Conservation (phyloP, 2,797 vertebrate genomes). For the Malurus splendens region DNA sequence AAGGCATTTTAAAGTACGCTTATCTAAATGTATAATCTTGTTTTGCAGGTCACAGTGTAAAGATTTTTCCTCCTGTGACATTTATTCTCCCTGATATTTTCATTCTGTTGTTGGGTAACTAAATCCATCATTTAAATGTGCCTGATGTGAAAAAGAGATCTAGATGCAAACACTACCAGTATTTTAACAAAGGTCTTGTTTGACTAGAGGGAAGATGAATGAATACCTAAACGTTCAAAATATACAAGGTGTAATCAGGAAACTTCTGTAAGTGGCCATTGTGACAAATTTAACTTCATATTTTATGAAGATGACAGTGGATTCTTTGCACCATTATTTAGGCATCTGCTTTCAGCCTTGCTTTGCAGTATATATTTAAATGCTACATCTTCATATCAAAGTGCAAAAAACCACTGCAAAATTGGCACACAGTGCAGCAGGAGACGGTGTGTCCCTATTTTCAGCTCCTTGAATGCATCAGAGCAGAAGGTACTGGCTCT, state of each 20-base stretch:
- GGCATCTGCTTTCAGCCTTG: background rate
- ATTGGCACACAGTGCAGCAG: background rate
- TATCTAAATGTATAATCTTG: background rate
- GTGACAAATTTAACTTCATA: background rate
- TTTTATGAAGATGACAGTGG: background rate
- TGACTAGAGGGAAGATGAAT: background rate
- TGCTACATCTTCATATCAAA: background rate
- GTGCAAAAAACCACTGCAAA: background rate
- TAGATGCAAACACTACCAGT: background rate
- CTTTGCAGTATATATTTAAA: background rate
- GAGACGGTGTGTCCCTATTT: background rate
- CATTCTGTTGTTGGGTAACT: background rate
- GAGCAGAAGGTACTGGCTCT: background rate
- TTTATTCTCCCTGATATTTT: background rate
- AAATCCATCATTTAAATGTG: background rate
- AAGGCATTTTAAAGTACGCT: background rate
- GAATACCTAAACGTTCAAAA: background rate
- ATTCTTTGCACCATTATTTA: background rate
- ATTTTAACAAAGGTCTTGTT: background rate
- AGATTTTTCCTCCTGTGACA: background rate
- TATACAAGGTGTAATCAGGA: background rate
- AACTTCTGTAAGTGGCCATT: background rate
- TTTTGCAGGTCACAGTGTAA: background rate
- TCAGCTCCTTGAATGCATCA: background rate
- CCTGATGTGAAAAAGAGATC: background rate